Percentiles rank a stretch among this genome's conserved stretches.
Evolutionary conservation across 2,888 invertebrate genomes (phyloP).

Genomic region (Mongoloraphidia duomilia): DNA sequence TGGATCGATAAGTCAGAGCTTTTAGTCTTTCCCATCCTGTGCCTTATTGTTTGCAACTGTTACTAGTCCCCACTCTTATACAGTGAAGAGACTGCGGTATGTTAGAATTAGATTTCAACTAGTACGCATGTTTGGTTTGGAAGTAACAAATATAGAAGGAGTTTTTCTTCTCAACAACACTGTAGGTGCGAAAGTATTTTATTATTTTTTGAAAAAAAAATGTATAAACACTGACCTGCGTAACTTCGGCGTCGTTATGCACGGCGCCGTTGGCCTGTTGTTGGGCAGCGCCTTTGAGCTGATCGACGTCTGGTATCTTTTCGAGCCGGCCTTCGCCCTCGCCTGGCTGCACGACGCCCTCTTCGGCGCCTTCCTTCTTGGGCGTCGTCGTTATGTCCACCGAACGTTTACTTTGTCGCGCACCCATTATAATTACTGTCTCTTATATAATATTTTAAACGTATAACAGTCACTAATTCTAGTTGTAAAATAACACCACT

Average conservation of each 20-base stretch:
- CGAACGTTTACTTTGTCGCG: conserved; percentile 75
- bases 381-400: conserved; percentile 69
- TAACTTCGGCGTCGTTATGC: conserved; percentile 44
- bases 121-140: too few species aligned
- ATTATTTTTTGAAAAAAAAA: conserved; percentile 5
- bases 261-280: conserved; percentile 44
- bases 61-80: too few species aligned
- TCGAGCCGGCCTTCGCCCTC: conserved; percentile 56
- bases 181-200: conserved; percentile 3
- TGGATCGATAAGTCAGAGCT: too few species aligned
- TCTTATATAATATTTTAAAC: too few species aligned
- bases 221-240: conserved; percentile 30
- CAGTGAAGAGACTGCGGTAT: too few species aligned
- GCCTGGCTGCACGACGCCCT: conserved; percentile 25
- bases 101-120: too few species aligned
- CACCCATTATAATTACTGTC: conserved; percentile 46
- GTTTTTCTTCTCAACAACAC: conserved; percentile 6
- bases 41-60: too few species aligned
- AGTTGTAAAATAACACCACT: too few species aligned
- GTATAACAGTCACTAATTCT: too few species aligned
- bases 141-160: too few species aligned
- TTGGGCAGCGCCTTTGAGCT: conserved; percentile 46
- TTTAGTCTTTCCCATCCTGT: too few species aligned
- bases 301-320: conserved; percentile 60
- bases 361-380: conserved; percentile 33